Conservation (phyloP, 2,113 vertebrate species). For the Strix uralensis region DNA sequence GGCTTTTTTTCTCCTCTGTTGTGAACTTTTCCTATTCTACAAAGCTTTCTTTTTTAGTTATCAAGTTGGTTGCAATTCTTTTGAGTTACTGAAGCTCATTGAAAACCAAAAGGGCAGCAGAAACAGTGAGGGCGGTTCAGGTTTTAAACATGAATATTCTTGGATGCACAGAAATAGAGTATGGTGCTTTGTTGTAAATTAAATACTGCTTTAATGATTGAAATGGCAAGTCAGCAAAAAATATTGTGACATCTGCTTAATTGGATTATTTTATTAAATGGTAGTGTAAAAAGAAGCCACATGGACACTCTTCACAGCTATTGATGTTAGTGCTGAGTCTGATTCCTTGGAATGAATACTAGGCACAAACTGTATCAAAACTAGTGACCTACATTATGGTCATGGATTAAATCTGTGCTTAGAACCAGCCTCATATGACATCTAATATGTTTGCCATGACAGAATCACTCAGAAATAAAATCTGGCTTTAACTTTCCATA, state of each 20-base stretch:
- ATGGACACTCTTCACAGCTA: background rate
- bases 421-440: background rate
- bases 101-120: conserved; percentile 36
- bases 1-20: conserved; percentile 32
- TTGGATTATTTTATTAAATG: background rate
- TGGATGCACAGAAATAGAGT: background rate
- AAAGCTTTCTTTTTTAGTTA: conserved; percentile 56
- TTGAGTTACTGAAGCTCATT: conserved; percentile 53
- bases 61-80: conserved; percentile 44
- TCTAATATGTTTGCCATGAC: background rate
- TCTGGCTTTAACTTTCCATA: background rate
- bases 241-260: background rate
- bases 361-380: background rate
- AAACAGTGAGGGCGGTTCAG: conserved; percentile 41
- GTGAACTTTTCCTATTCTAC: conserved; percentile 54
- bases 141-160: conserved; percentile 34
- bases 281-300: background rate
- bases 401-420: background rate
- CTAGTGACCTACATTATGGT: background rate
- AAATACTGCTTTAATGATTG: background rate
- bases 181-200: background rate
- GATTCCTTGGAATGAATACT: background rate
- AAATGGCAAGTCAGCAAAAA: background rate
- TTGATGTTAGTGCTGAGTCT: background rate
- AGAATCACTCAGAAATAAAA: background rate